Evolutionary conservation across 2,888 invertebrate genomes (phyloP).

Genomic region (Actias luna): DNA sequence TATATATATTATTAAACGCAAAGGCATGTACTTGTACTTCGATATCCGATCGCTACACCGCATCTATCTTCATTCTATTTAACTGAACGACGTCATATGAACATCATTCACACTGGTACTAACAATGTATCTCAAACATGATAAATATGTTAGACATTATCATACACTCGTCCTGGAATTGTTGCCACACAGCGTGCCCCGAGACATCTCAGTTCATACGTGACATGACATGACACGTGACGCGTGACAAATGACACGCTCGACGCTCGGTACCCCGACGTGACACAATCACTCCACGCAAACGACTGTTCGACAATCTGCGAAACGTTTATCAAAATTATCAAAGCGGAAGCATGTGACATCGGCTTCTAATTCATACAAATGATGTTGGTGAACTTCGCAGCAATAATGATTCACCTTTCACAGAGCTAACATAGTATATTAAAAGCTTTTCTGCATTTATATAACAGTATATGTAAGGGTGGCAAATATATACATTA

Average conservation of each 20-base stretch:
- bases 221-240: slow-evolving; percentile 24
- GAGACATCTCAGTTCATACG: slow-evolving; percentile 21
- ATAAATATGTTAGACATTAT: slow-evolving; percentile 9
- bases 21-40: too few species aligned
- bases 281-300: slow-evolving; percentile 31
- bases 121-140: background rate
- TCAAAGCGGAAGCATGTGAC: background rate
- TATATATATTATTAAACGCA: too few species aligned
- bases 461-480: background rate
- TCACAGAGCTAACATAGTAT: background rate
- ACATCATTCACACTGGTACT: background rate
- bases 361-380: background rate
- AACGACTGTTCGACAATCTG: slow-evolving; percentile 24
- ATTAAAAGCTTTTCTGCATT: background rate
- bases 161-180: slow-evolving; percentile 7
- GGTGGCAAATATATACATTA: too few species aligned
- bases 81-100: background rate
- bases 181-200: slow-evolving; percentile 1
- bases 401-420: background rate
- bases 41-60: background rate
- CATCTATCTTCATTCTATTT: background rate
- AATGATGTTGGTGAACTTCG: background rate
- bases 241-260: slow-evolving; percentile 44
- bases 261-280: slow-evolving; percentile 27
- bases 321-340: background rate